Evolutionary conservation across 2,888 invertebrate genomes (phyloP).

Genomic region (Diarsia rubi): DNA sequence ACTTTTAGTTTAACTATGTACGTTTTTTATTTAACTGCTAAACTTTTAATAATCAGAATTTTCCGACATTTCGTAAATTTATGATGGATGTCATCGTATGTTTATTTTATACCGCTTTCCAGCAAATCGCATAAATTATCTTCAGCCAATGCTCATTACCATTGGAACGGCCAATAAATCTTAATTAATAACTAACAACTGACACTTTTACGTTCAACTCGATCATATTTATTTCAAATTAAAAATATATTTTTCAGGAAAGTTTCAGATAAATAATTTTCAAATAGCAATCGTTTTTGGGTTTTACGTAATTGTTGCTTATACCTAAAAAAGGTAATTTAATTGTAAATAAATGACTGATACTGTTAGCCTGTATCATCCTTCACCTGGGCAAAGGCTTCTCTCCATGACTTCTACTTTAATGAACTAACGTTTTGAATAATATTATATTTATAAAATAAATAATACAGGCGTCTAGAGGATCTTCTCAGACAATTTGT

Average conservation of each 20-base stretch:
- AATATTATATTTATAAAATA: too few relatives aligned
- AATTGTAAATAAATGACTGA: background rate
- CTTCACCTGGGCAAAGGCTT: too few relatives aligned
- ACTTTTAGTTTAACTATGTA: too few relatives aligned
- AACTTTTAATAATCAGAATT: background rate
- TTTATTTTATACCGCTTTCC: slow-evolving; percentile 36
- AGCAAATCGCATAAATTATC: slow-evolving; percentile 34
- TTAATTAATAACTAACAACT: slow-evolving; percentile 24
- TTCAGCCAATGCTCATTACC: slow-evolving; percentile 25
- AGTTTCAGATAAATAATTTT: background rate
- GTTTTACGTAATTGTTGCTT: background rate
- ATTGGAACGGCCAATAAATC: slow-evolving; percentile 44
- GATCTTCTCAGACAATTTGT: background rate
- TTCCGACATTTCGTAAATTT: background rate
- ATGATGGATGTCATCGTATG: background rate
- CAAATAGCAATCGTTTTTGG: background rate
- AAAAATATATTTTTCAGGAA: slow-evolving; percentile 13
- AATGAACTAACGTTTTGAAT: too few relatives aligned
- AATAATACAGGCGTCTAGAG: too few relatives aligned
- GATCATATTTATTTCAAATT: slow-evolving; percentile 28
- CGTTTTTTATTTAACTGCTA: too few relatives aligned
- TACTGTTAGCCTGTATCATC: too few relatives aligned
- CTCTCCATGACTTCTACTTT: too few relatives aligned
- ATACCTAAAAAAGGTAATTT: background rate
- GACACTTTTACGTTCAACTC: slow-evolving; percentile 15